Conservation (phyloP, 2,113 vertebrate species). For the Hepsetus odoe region DNA sequence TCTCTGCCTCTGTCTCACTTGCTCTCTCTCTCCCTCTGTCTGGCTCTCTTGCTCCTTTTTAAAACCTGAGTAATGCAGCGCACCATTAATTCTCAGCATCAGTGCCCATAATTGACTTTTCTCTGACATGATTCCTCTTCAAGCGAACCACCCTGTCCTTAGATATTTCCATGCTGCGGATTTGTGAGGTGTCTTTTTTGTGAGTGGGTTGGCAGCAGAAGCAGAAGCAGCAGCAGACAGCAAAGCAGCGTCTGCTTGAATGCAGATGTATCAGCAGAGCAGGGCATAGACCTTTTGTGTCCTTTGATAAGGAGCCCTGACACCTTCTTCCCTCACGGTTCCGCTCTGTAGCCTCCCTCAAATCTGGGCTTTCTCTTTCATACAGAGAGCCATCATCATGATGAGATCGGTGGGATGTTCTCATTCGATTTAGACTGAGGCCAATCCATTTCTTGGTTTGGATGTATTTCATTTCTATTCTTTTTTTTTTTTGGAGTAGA, state of each 20-base stretch:
- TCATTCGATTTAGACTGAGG: constrained; percentile 59
- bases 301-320: constrained; percentile 70
- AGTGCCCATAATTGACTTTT: constrained; percentile 80
- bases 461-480: constrained; percentile 71
- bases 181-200: constrained; percentile 66
- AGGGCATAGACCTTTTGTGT: constrained; percentile 68
- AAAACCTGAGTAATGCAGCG: constrained; percentile 76
- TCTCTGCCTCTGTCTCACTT: constrained; percentile 59
- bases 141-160: constrained; percentile 67
- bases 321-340: constrained; percentile 75
- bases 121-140: constrained; percentile 78
- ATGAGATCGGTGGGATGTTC: constrained; percentile 63
- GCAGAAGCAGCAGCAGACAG: constrained; percentile 24
- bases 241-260: constrained; percentile 53
- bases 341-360: constrained; percentile 75
- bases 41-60: constrained; percentile 66
- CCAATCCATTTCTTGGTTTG: constrained; percentile 74
- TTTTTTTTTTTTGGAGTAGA: constrained; percentile 46
- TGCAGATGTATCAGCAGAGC: constrained; percentile 62
- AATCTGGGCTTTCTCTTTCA: constrained; percentile 73
- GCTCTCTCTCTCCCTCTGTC: constrained; percentile 53
- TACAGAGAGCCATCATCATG: constrained; percentile 71
- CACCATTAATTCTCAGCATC: constrained; percentile 79
- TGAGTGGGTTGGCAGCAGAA: neutral
- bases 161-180: constrained; percentile 63